A percentile compares a stretch with the other conserved stretches of the same genome.
These are phyloP conservation scores for Drosophila repletoides DNA, from an alignment of 1,140 invertebrate genomes.

Conservation along the genomic window DNA sequence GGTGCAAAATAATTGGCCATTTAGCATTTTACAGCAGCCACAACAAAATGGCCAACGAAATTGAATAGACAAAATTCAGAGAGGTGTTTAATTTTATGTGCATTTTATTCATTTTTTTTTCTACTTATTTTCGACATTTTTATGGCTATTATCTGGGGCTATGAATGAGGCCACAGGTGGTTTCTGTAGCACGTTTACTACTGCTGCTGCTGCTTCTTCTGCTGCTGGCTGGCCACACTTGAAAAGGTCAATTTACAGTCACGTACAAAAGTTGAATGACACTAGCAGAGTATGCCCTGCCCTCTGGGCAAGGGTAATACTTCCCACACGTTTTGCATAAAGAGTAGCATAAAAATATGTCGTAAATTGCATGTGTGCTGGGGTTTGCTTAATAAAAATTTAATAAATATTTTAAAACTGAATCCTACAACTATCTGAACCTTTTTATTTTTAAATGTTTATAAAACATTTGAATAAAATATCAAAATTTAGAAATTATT, in stretches of 20 bases:
- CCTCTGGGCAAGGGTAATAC: too few species aligned
- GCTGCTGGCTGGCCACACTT: conserved; percentile 17
- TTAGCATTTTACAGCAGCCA: conserved; percentile 58
- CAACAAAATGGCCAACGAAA: conserved; percentile 41
- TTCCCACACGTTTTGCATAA: conserved; percentile 3
- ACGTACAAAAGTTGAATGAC: conserved; percentile 54
- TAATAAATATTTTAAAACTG: background rate
- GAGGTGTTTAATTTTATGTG: conserved; percentile 50
- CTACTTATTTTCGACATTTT: conserved; percentile 30
- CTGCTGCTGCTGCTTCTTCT: too few species aligned
- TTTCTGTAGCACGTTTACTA: conserved; percentile 24
- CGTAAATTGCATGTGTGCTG: conserved; percentile 10
- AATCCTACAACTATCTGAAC: too few species aligned
- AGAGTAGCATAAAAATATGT: conserved; percentile 7
- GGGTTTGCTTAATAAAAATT: background rate
- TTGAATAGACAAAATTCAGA: conserved; percentile 42
- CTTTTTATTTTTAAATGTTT: background rate
- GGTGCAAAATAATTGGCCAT: conserved; percentile 72
- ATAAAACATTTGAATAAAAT: too few species aligned
- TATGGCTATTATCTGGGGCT: conserved; percentile 36
- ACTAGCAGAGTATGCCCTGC: conserved; percentile 12
- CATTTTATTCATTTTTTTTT: conserved; percentile 2
- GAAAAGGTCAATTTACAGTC: conserved; percentile 64
- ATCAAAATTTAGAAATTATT: too few species aligned
- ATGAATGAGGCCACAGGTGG: conserved; percentile 61